phyloP scores from a whole-genome alignment of 2,888 invertebrate species.

The Nymphalis urticae region DNA sequence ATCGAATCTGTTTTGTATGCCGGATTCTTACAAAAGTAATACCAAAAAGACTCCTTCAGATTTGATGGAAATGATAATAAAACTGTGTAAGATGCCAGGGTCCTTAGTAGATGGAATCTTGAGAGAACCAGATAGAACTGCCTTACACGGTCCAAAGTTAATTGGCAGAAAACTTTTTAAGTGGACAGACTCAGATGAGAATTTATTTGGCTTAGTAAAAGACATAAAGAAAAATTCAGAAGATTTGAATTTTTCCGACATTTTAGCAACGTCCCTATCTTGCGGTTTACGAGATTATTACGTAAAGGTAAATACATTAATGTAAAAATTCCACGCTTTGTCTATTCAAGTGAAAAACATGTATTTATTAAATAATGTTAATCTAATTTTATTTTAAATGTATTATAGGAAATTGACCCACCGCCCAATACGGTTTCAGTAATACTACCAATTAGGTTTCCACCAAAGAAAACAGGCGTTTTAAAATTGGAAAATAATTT shows the following conservation, averaged over 20 bases:
- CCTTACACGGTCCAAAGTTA: conserved; percentile 68
- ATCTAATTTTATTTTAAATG: not conserved
- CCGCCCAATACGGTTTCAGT: conserved; percentile 59
- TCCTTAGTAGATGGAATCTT: conserved; percentile 53
- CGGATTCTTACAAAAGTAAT: conserved; percentile 38
- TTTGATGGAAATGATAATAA: conserved; percentile 49
- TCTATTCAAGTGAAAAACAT: not conserved
- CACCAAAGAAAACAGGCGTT: conserved; percentile 41
- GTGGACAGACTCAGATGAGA: conserved; percentile 62
- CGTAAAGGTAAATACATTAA: conserved; percentile 51
- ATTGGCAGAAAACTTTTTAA: conserved; percentile 67
- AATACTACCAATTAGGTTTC: conserved; percentile 57
- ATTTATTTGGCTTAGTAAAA: conserved; percentile 60
- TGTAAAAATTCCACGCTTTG: not conserved
- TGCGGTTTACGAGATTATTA: conserved; percentile 70
- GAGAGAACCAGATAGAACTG: conserved; percentile 61
- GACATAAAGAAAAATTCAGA: conserved; percentile 54
- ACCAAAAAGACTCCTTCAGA: conserved; percentile 37
- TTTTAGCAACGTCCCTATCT: conserved; percentile 73
- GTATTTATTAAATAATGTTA: not conserved
- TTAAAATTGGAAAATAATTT: conserved; percentile 69
- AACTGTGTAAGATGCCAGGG: conserved; percentile 50
- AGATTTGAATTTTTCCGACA: conserved; percentile 68
- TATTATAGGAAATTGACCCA: conserved; percentile 47
- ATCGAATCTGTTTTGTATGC: conserved; percentile 44